Base-by-base conservation (phyloP, 2,797 vertebrate genomes). In the Pseudopleuronectes americanus region DNA sequence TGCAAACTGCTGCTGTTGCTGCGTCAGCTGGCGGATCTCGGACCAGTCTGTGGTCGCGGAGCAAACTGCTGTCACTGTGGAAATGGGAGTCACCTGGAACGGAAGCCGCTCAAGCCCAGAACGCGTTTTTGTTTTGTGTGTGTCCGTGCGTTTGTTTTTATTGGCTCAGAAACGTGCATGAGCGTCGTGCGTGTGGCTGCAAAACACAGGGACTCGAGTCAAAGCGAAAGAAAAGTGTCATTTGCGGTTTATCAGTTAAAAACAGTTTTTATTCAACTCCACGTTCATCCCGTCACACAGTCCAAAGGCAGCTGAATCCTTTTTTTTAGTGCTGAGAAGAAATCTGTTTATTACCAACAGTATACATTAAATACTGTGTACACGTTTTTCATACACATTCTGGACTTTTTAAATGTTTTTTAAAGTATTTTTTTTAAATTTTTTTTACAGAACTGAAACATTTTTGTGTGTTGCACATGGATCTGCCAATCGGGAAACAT, bases 61-160 rank as follows among this genome's bases (percentile, higher is more conserved):
- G 16, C 4, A 2, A 13, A 69, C 57, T 54, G 78, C 87, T 85
- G 82, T 87, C 84, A 80, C 17, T 72, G 64, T 78, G 86, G 80
- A 90, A 90, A 86, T 89, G 85, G 84, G 87, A 89, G 91, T 93
- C 90, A 93, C 86, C 92, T 92, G 92, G 78, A 71, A 93, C 90
- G 92, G 93, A 88, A 86, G 57, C 85, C 82, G 79, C 1, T n/a
- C 62, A 85, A 81, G 89, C 0, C 62, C 90, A 92, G 4, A 90
- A 79, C 41, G 9, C 24, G 24, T 2, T 9, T 4, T 3, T 45
- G 43, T 41, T 45, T 4, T 4, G 14, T 17, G 24, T 26, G 24
- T 26, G 4, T 26, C 4, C 5, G 26, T 26, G 26, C 24, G 24
- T 45, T 45, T 45, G 17, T 45, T 17, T 19, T 17, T 16, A 41